Base-by-base conservation (phyloP, 2,888 invertebrate genomes). In the Leptogaster cylindrica region DNA sequence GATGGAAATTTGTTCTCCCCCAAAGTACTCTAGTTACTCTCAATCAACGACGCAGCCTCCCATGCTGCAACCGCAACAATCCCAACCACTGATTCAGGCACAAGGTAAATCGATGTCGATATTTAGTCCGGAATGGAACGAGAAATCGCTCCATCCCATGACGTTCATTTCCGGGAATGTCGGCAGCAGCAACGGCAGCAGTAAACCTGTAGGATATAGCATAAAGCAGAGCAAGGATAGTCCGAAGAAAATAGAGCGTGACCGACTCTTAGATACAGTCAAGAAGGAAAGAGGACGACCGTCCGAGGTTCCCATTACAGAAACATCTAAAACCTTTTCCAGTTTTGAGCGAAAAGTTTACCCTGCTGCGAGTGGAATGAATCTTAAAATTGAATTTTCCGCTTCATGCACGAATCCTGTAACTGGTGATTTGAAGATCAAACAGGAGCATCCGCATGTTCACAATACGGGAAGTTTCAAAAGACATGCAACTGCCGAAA, bases 61-160 rank as follows among this genome's bases (percentile, higher is more conserved):
- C 68, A 36, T 66, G n/a, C 25, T 25, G 10, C 68, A 46, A 10
- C 72, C 70, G 36, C 74, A 72, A 58, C n/a, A n/a, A n/a, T 68
- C 66, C n/a, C 68, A 41, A 27, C 71, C 69, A 31, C 74, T 72
- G n/a, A 71, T 68, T 41, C n/a, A n/a, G n/a, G n/a, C n/a, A n/a
- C 55, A 55, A 25, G 70, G 70, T 16, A 71, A 72, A 36, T 73
- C 73, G 10, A 64, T 70, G 6, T 81, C 81, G 0, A 74, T 81
- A 67, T 81, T 81, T 67, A 81, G 81, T 68, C 80, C 81, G 8
- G 81, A 81, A 58, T 79, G 78, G 77, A 77, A 73, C 66, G 79
- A 80, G n/a, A 79, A 78, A 65, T n/a, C n/a, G n/a, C 72, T 73
- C 68, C 73, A 72, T 69, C 51, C 71, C 68, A 65, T 70, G 50